These are phyloP conservation scores for Helarctos malayanus DNA, from an alignment of 2,797 vertebrate species.

Conservation along the genomic window DNA sequence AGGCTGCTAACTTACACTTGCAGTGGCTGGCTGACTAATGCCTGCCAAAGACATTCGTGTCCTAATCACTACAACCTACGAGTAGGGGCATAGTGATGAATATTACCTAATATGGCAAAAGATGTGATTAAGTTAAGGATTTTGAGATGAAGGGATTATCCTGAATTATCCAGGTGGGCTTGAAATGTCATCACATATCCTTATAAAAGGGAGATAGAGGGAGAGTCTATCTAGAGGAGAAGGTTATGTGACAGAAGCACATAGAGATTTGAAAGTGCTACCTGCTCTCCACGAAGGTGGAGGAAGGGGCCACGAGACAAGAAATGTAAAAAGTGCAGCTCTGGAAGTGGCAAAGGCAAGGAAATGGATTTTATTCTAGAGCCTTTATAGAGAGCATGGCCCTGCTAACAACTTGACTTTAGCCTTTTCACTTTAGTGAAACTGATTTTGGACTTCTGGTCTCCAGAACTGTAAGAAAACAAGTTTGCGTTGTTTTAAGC, in stretches of 20 bases:
- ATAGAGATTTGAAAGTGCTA: background rate
- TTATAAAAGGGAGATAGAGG: background rate
- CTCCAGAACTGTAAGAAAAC: background rate
- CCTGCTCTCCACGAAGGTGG: background rate
- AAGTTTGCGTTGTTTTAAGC: background rate
- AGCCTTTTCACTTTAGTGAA: background rate
- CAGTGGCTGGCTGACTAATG: background rate
- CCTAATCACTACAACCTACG: background rate
- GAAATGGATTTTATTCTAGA: background rate
- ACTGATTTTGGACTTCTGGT: background rate
- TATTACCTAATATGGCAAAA: background rate
- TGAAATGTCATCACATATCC: background rate
- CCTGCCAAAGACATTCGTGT: background rate
- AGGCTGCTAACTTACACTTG: background rate
- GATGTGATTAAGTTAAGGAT: background rate
- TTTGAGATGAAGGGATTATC: background rate
- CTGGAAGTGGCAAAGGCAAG: background rate
- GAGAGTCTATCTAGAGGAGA: background rate
- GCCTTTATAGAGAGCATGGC: background rate
- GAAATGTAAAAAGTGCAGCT: background rate
- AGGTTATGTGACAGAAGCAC: background rate
- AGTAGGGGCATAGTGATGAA: background rate
- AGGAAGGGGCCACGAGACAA: background rate
- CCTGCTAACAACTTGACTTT: background rate
- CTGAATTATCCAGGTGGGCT: background rate